phyloP scores from a whole-genome alignment of 2,888 invertebrate genomes.

The Galerucella nymphaeae region DNA sequence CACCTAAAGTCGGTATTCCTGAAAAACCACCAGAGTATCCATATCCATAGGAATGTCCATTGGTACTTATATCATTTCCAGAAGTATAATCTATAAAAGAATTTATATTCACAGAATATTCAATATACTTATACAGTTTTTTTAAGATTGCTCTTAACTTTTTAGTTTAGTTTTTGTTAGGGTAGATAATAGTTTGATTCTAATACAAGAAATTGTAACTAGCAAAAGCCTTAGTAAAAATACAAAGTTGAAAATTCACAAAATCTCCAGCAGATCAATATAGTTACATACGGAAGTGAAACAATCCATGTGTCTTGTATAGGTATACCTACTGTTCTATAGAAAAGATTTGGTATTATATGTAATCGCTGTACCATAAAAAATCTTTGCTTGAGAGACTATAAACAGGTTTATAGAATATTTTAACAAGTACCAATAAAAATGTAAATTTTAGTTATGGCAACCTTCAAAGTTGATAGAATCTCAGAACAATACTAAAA shows the following conservation, averaged over 20 bases:
- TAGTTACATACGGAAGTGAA: no score
- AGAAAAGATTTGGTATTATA: background rate
- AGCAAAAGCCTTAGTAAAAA: no score
- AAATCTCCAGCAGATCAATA: no score
- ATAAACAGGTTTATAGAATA: constrained; percentile 1
- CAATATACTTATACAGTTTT: no score
- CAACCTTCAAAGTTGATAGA: constrained; percentile 8
- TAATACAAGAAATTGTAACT: no score
- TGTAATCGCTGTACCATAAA: background rate
- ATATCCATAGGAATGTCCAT: constrained; percentile 47
- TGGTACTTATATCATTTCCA: constrained; percentile 32
- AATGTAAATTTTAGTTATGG: constrained; percentile 4
- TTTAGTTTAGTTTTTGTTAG: no score
- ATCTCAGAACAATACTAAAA: constrained; percentile 5
- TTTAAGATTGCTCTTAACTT: no score
- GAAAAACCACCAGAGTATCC: constrained; percentile 54
- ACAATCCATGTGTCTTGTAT: no score
- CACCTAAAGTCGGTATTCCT: constrained; percentile 46
- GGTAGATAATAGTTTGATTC: no score
- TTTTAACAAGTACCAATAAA: background rate
- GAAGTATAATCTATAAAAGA: constrained; percentile 32
- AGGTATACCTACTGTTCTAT: background rate
- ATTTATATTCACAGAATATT: no score
- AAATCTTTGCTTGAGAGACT: background rate
- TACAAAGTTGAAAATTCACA: no score